phyloP scores from a whole-genome alignment of 2,888 invertebrate species.

The Cephus nigrinus region DNA sequence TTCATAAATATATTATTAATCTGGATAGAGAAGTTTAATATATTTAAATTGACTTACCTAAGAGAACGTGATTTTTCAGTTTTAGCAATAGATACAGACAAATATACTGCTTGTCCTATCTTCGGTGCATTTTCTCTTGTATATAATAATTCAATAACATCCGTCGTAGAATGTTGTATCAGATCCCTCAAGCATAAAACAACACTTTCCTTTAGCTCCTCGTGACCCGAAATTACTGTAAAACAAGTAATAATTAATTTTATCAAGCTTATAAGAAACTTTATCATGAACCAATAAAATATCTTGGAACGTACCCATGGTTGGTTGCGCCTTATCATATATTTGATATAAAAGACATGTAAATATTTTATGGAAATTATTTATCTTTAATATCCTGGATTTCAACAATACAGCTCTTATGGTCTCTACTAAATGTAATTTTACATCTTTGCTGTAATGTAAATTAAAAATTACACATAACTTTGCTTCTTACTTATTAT shows the following conservation, averaged over 20 bases:
- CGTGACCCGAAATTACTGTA: slow-evolving; percentile 71
- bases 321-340: slow-evolving; percentile 68
- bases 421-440: slow-evolving; percentile 68
- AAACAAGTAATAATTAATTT: slow-evolving; percentile 25
- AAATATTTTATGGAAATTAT: slow-evolving; percentile 71
- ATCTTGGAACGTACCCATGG: slow-evolving; percentile 66
- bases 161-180: slow-evolving; percentile 67
- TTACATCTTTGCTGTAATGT: slow-evolving; percentile 66
- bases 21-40: slow-evolving; percentile 11
- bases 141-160: slow-evolving; percentile 71
- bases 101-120: slow-evolving; percentile 75
- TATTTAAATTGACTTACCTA: slow-evolving; percentile 67
- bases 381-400: slow-evolving; percentile 67
- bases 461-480: slow-evolving; percentile 2
- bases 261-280: background rate
- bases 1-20: slow-evolving; percentile 28
- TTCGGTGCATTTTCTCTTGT: slow-evolving; percentile 70
- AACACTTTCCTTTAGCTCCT: slow-evolving; percentile 74
- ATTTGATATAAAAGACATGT: slow-evolving; percentile 69
- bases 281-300: slow-evolving; percentile 12
- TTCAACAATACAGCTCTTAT: slow-evolving; percentile 68
- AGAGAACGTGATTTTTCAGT: slow-evolving; percentile 74
- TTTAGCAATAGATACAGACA: slow-evolving; percentile 75
- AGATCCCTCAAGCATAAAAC: slow-evolving; percentile 70
- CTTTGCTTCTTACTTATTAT: background rate